Evolutionary conservation across 2,888 invertebrate genomes (phyloP), one percentile per base, ranked within the genome.

Genomic region (Cephonodes hylas): DNA sequence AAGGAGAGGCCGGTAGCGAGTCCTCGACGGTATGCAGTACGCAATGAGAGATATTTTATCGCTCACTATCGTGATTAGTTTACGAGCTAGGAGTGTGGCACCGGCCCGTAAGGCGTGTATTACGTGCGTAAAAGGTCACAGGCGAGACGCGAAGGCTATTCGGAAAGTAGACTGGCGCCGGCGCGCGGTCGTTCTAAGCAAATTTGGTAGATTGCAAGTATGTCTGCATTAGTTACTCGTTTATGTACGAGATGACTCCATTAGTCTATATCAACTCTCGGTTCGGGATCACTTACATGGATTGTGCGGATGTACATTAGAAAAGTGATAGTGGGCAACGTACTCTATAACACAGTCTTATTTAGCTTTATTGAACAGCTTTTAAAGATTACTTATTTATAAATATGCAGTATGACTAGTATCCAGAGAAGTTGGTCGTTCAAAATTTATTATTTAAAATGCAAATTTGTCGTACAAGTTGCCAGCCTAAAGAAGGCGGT

Each of bases 91-190:
- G 80, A 82, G 82, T 79, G 81, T 81, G 78, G 70, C 73, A 67
- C 65, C 67, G 75, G 75, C 78, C 74, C 76, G 77, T 82, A 82
- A 81, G 80, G 79, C 82, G 76, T 80, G 81, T 81, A 82, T 71
- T 79, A 77, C 81, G 77, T 76, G 84, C 88, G 84, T 87, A 89
- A 91, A 91, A 91, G 91, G 91, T 91, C 91, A 88, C 84, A 86
- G 86, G 84, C 90, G 85, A 91, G 91, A 91, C 91, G 72, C 77
- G 85, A 89, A 91, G 89, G 91, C 88, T 89, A 88, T 88, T 87
- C 87, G 86, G 87, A 91, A 91, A 91, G 91, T 89, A 77, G 89
- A 83, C 74, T 88, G 91, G 91, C 91, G 91, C 91, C 91, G 72
- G 72, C 73, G 67, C 67, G 58, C 64, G 75, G 68, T 71, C 71